phyloP scores from a whole-genome alignment of 2,888 invertebrate genomes.

The Ceramica pisi region DNA sequence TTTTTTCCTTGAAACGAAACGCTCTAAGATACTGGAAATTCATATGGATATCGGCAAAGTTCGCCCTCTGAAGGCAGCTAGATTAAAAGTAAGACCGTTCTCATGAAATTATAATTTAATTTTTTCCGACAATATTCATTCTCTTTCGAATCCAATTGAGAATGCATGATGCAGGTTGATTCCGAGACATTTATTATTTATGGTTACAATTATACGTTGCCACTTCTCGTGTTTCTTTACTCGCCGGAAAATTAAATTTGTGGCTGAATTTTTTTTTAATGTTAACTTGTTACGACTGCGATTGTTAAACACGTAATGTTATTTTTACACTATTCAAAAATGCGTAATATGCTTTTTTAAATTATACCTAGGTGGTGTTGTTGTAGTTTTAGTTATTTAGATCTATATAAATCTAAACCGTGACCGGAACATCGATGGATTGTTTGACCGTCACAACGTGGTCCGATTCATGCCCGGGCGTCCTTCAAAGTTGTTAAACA shows the following conservation, averaged over 20 bases:
- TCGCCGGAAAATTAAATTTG: slow-evolving; percentile 21
- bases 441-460: too few relatives aligned
- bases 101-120: slow-evolving; percentile 90
- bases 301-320: background rate
- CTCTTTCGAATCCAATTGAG: slow-evolving; percentile 71
- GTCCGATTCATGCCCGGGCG: too few relatives aligned
- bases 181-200: slow-evolving; percentile 58
- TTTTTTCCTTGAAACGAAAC: slow-evolving; percentile 60
- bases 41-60: slow-evolving; percentile 76
- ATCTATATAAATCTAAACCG: too few relatives aligned
- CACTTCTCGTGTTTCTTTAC: slow-evolving; percentile 29
- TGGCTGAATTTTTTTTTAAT: slow-evolving; percentile 25
- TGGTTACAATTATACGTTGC: slow-evolving; percentile 60
- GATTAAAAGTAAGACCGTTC: slow-evolving; percentile 84
- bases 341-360: too few relatives aligned
- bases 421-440: too few relatives aligned
- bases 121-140: slow-evolving; percentile 76
- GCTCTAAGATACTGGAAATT: slow-evolving; percentile 69
- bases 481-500: too few relatives aligned
- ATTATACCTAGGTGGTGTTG: too few relatives aligned
- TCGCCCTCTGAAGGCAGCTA: slow-evolving; percentile 66
- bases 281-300: background rate
- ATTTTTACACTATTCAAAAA: too few relatives aligned
- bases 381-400: background rate
- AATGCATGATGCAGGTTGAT: slow-evolving; percentile 74